These are phyloP conservation scores for Tokudaia tokunoshimensis DNA, from an alignment of 2,797 vertebrate species.

Conservation along the genomic window DNA sequence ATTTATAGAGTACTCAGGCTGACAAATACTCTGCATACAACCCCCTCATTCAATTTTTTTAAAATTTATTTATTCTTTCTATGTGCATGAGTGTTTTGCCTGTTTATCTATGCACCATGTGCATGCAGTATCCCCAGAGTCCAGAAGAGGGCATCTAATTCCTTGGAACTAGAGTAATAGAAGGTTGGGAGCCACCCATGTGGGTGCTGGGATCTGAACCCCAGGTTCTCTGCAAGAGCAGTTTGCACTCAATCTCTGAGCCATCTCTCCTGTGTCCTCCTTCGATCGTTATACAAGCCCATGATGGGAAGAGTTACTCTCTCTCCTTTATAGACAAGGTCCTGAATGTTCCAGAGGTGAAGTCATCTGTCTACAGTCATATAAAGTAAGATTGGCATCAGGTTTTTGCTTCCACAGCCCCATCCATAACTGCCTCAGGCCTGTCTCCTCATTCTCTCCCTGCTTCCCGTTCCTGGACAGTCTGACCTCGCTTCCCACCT, in stretches of 20 bases:
- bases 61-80: not conserved
- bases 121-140: not conserved
- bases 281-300: not conserved
- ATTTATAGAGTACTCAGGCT: not conserved
- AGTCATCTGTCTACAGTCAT: not conserved
- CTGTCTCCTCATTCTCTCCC: not conserved
- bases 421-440: too few relatives aligned
- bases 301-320: fast-evolving
- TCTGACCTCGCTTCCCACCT: not conserved
- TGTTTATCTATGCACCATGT: not conserved
- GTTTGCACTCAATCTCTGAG: not conserved
- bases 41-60: not conserved
- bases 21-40: not conserved
- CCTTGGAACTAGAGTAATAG: not conserved
- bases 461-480: not conserved
- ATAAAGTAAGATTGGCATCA: fast-evolving
- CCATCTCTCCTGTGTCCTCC: not conserved
- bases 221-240: not conserved
- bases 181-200: not conserved
- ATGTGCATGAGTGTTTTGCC: not conserved
- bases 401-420: not conserved
- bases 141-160: not conserved
- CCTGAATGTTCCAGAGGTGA: not conserved
- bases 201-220: not conserved
- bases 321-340: not conserved